Evolutionary conservation across 2,888 invertebrate species (phyloP), one percentile per base, ranked within the genome.

Genomic region (Sinhomidia bicolor): DNA sequence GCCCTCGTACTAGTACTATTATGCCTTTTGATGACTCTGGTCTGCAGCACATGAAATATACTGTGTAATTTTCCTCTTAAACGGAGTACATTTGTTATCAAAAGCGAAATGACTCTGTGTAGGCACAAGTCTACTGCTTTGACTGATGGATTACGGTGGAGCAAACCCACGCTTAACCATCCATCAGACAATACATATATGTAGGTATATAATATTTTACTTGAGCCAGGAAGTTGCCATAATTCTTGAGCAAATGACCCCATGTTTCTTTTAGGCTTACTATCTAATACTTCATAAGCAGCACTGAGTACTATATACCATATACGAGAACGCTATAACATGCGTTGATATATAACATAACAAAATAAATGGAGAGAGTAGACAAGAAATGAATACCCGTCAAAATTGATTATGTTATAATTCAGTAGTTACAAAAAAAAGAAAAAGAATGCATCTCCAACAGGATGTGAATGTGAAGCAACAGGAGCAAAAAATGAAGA

Each of bases 361-460:
- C n/a, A n/a, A n/a, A n/a, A n/a, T n/a, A n/a, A n/a, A n/a, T n/a
- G n/a, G n/a, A n/a, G n/a, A n/a, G n/a, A n/a, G n/a, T n/a, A 7
- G 1, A 68, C 20, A 68, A 65, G 32, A 65, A 32, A 65, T 20
- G 4, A 9, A 32, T 65, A n/a, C 65, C n/a, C 65, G 32, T 68
- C 68, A 68, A 41, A 68, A 68, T 41, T 36, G 68, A 68, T 68
- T 68, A 68, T 41, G 68, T 68, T 68, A 41, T 68, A 68, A 41
- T 65, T 29, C 9, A 32, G 65, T 36, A 60, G 65, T 14, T n/a
- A 10, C n/a, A 36, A 14, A 65, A 14, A 26, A 60, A 26, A 26
- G 26, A 5, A 5, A 5, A 5, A 32, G 9, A 26, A 14, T 36
- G n/a, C n/a, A 41, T 1, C 2, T 41, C 26, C 26, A 68, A 41